Conservation (phyloP, 2,797 vertebrate species). For the Gambelia wislizenii region DNA sequence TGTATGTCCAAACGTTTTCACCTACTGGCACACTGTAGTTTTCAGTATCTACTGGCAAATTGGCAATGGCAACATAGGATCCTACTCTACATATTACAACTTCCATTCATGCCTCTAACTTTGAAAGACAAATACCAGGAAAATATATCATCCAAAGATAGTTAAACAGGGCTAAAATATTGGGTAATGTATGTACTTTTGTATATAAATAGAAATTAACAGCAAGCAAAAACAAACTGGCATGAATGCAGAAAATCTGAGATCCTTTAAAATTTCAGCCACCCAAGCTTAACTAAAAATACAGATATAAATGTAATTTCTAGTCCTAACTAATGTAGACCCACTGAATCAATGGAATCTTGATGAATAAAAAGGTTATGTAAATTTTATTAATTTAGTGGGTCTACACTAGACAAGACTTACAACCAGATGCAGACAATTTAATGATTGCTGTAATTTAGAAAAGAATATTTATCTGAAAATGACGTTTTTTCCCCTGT, state of each 20-base stretch:
- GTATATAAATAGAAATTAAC: slow-evolving; percentile 36
- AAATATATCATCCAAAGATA: background rate
- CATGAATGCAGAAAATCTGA: slow-evolving; percentile 10
- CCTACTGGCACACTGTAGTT: background rate
- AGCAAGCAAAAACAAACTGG: slow-evolving; percentile 23
- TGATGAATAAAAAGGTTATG: too few species aligned
- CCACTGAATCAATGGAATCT: too few species aligned
- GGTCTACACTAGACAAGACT: too few species aligned
- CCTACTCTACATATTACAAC: background rate
- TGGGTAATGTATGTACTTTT: background rate
- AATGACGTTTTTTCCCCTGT: slow-evolving; percentile 7
- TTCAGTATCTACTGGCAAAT: background rate
- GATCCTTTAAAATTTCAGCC: slow-evolving; percentile 31
- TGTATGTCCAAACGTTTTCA: background rate
- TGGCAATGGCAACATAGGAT: background rate
- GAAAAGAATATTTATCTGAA: slow-evolving; percentile 24
- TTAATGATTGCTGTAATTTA: slow-evolving; percentile 37
- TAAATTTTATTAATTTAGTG: background rate
- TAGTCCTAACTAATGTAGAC: too few species aligned
- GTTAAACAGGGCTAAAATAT: background rate
- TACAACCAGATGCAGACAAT: too few species aligned
- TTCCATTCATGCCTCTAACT: background rate
- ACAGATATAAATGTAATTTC: background rate
- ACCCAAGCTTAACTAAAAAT: slow-evolving; percentile 42
- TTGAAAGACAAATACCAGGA: background rate